Evolutionary conservation across 2,797 vertebrate species (phyloP).

Genomic region (Sebastes hopkinsi): DNA sequence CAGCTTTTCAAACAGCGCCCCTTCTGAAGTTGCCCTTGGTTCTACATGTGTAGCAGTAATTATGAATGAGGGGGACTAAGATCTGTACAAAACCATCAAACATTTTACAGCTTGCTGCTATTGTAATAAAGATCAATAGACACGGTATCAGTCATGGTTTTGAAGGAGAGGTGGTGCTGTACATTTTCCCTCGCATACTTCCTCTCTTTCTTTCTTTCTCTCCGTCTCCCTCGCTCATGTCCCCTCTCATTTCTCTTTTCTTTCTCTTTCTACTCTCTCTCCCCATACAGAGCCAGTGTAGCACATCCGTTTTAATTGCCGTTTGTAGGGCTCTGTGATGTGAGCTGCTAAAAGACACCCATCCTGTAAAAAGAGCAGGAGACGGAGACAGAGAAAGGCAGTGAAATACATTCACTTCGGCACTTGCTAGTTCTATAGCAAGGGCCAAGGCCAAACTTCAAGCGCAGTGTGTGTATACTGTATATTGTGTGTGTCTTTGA

Average conservation of each 20-base stretch:
- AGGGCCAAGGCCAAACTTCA: constrained; percentile 60
- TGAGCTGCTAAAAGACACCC: constrained; percentile 74
- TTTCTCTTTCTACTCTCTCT: constrained; percentile 64
- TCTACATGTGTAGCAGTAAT: constrained; percentile 90
- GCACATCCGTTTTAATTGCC: constrained; percentile 84
- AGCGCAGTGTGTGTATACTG: not conserved
- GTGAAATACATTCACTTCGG: constrained; percentile 43
- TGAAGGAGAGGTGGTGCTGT: constrained; percentile 80
- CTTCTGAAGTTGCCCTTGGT: constrained; percentile 90
- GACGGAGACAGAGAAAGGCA: constrained; percentile 40
- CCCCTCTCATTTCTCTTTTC: constrained; percentile 62
- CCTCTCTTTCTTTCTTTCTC: constrained; percentile 64
- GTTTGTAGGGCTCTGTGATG: constrained; percentile 77
- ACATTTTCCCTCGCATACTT: constrained; percentile 74
- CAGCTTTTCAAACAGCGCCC: constrained; percentile 80
- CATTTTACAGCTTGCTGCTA: constrained; percentile 87
- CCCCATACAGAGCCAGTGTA: constrained; percentile 68
- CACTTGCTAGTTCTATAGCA: constrained; percentile 25
- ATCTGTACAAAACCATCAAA: constrained; percentile 89
- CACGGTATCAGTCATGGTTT: constrained; percentile 81
- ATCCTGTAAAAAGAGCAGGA: constrained; percentile 64
- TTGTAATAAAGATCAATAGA: constrained; percentile 90
- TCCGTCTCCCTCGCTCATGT: constrained; percentile 61
- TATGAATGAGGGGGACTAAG: constrained; percentile 89
- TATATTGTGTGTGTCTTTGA: not conserved